Base-by-base conservation (phyloP, 2,888 invertebrate species). In the Yponomeuta plumbellus region DNA sequence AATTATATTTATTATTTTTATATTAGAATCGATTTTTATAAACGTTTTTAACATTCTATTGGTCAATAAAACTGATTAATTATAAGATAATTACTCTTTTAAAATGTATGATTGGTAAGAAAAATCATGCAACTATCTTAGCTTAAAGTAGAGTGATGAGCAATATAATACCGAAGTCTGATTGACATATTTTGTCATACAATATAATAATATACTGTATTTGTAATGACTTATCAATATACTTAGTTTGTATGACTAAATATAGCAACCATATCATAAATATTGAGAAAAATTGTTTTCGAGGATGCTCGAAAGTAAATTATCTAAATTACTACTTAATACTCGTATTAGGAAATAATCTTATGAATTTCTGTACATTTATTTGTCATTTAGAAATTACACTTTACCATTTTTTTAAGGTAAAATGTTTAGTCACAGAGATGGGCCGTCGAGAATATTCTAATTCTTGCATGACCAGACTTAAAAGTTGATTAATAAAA, bases 301-400 rank as follows among this genome's bases (percentile, higher is more conserved):
- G 44, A 52, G 17, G 17, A 52, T 52, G 3, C 4, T 52, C 13
- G 13, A 52, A 52, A 17, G 44, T 52, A 13, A 17, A 17, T 52
- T 52, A 52, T 58, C 58, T 58, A 22, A 58, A 20, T 58, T 58
- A 58, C 58, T 58, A 58, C 11, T n/a, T 61, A 22, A 23, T 59
- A 59, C 23, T 59, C 44, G 44, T 17, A 40, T n/a, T 58, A 40
- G 58, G 39, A 64, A 62, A 34, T 56, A 63, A 13, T 59, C 63
- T 58, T 57, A 63, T 13, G 52, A 63, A 61, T 44, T 39, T 23
- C 79, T 84, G 77, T 85, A 85, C 83, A 84, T 76, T 67, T 86
- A 85, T 84, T 85, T 85, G 80, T 85, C 81, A 83, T 86, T 88
- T 88, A 86, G 86, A 86, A 86, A 83, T 86, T 82, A 83, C 84